A percentile compares a stretch with the other conserved stretches of the same genome.
Evolutionary conservation across 1,140 invertebrate genomes (phyloP).

Genomic region (Drosophila sechellia): DNA sequence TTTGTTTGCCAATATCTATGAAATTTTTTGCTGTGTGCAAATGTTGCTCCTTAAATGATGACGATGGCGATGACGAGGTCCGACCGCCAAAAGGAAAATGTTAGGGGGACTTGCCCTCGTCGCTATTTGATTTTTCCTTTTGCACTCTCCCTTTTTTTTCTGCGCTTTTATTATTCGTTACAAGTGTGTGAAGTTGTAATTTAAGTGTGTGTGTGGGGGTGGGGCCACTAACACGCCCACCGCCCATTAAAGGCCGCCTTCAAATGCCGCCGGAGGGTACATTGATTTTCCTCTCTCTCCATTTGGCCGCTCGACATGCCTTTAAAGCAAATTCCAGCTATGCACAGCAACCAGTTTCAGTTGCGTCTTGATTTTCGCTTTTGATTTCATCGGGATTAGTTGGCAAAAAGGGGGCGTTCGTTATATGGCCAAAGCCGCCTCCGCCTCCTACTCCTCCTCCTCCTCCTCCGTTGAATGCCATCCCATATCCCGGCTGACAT

Average conservation of each 20-base stretch:
- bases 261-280: constrained; percentile 49
- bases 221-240: constrained; percentile 64
- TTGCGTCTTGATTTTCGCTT: constrained; percentile 49
- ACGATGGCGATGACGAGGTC: constrained; percentile 70
- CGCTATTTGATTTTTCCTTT: constrained; percentile 66
- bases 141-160: constrained; percentile 49
- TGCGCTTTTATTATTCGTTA: constrained; percentile 72
- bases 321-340: constrained; percentile 69
- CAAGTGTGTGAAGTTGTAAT: constrained; percentile 82
- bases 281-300: constrained; percentile 62
- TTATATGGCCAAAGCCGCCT: not conserved
- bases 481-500: constrained; percentile 43
- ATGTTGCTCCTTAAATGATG: constrained; percentile 62
- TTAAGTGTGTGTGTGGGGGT: constrained; percentile 65
- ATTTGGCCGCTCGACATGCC: constrained; percentile 41
- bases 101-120: constrained; percentile 44
- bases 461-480: not conserved
- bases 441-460: too few species aligned
- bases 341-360: constrained; percentile 40
- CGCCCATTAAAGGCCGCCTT: constrained; percentile 66
- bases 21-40: constrained; percentile 16
- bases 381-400: constrained; percentile 38
- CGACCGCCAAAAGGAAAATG: constrained; percentile 20
- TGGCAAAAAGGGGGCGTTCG: not conserved
- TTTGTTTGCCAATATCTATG: not conserved